These are phyloP conservation scores for Elymnias hypermnestra DNA, from an alignment of 1,140 invertebrate genomes.

Conservation along the genomic window DNA sequence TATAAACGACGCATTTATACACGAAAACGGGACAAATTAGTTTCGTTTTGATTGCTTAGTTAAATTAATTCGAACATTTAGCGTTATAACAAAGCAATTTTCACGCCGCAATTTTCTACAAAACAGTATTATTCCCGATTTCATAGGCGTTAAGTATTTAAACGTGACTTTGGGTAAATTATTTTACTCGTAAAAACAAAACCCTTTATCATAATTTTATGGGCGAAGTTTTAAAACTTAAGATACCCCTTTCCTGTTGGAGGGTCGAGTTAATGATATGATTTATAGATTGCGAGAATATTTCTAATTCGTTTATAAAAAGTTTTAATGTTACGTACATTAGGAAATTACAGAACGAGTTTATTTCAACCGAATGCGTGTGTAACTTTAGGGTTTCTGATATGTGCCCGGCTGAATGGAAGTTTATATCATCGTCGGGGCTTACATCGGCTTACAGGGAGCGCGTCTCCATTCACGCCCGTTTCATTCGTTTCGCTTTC, in stretches of 20 bases:
- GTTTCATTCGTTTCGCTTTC: conserved; percentile 71
- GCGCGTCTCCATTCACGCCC: conserved; percentile 67
- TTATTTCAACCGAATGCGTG: conserved; percentile 10
- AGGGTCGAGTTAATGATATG: conserved; percentile 39
- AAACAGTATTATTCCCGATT: conserved; percentile 36
- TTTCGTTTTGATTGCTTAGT: conserved; percentile 43
- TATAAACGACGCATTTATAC: conserved; percentile 50
- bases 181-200: conserved; percentile 64
- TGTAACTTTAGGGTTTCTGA: conserved; percentile 39
- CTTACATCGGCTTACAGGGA: conserved; percentile 66
- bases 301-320: conserved; percentile 31
- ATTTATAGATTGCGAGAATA: conserved; percentile 35
- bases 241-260: conserved; percentile 55
- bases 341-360: conserved; percentile 16
- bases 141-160: conserved; percentile 54
- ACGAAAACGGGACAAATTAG: conserved; percentile 44
- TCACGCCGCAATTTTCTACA: conserved; percentile 27
- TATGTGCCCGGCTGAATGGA: conserved; percentile 53
- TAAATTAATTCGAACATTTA: conserved; percentile 36
- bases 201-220: conserved; percentile 69
- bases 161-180: conserved; percentile 53
- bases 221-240: conserved; percentile 54
- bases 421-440: conserved; percentile 66
- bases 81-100: conserved; percentile 37
- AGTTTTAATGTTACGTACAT: conserved; percentile 9